Percentiles rank a stretch among this genome's conserved stretches.
Conservation (phyloP, 2,113 vertebrate species). For the Colius striatus region DNA sequence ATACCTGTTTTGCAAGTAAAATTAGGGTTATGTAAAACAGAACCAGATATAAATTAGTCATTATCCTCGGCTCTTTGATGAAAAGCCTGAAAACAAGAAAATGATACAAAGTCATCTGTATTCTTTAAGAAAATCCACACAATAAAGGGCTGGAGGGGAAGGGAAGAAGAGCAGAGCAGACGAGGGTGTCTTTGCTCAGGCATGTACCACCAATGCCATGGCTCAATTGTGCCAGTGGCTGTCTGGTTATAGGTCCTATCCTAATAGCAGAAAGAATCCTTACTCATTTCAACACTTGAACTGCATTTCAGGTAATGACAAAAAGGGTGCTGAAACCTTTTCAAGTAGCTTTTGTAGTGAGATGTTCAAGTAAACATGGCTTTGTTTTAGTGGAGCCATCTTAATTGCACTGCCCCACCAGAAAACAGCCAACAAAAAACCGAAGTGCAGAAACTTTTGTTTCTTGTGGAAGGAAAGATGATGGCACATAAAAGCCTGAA, state of each 20-base stretch:
- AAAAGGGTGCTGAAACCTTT: background rate
- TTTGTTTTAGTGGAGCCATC: background rate
- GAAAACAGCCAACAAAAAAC: background rate
- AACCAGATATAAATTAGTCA: slow-evolving; percentile 88
- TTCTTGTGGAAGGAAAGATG: background rate
- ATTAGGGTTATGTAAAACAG: slow-evolving; percentile 90
- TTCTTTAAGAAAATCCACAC: background rate
- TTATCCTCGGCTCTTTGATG: slow-evolving; percentile 80
- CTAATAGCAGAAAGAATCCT: background rate
- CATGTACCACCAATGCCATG: no score
- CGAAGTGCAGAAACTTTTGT: background rate
- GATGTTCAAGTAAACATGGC: background rate
- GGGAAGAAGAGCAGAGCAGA: background rate
- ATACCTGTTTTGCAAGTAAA: slow-evolving; percentile 92
- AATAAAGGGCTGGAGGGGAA: background rate
- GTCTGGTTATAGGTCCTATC: background rate
- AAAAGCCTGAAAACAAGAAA: slow-evolving; percentile 63
- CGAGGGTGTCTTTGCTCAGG: background rate
- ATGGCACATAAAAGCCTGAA: background rate
- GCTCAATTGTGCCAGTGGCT: background rate
- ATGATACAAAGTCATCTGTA: background rate
- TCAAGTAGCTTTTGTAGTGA: background rate
- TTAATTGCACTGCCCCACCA: background rate
- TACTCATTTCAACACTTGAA: background rate
- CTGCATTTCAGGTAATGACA: background rate